Evolutionary conservation across 2,113 vertebrate genomes (phyloP).

Genomic region (Coptodon rendalli): DNA sequence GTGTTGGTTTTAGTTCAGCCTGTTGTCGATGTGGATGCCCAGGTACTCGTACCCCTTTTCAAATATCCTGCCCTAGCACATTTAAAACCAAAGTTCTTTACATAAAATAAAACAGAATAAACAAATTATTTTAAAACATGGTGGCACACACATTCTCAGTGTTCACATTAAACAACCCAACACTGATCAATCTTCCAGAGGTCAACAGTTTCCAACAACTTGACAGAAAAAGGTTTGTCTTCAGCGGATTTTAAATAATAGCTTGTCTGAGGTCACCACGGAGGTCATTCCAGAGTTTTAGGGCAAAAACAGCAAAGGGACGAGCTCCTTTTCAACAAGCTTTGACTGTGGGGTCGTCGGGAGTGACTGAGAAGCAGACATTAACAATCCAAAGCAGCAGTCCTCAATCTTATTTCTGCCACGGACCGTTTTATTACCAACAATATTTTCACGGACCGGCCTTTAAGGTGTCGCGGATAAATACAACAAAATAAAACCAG

Average conservation of each 20-base stretch:
- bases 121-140: background rate
- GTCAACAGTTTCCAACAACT: background rate
- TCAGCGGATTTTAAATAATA: background rate
- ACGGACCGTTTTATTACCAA: rapidly evolving
- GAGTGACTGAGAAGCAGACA: background rate
- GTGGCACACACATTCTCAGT: background rate
- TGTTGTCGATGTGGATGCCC: background rate
- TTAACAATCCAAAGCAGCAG: background rate
- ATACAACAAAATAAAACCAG: background rate
- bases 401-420: rapidly evolving
- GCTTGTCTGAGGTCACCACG: background rate
- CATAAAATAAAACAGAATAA: background rate
- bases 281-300: background rate
- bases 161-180: background rate
- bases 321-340: background rate
- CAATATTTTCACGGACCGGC: background rate
- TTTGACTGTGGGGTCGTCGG: background rate
- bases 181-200: background rate
- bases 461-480: background rate
- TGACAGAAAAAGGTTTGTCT: background rate
- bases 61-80: background rate
- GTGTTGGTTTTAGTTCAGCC: background rate
- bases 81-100: background rate
- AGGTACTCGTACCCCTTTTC: background rate
- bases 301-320: background rate